Evolutionary conservation across 1,140 invertebrate species (phyloP).

Genomic region (Trachymyrmex cornetzi): DNA sequence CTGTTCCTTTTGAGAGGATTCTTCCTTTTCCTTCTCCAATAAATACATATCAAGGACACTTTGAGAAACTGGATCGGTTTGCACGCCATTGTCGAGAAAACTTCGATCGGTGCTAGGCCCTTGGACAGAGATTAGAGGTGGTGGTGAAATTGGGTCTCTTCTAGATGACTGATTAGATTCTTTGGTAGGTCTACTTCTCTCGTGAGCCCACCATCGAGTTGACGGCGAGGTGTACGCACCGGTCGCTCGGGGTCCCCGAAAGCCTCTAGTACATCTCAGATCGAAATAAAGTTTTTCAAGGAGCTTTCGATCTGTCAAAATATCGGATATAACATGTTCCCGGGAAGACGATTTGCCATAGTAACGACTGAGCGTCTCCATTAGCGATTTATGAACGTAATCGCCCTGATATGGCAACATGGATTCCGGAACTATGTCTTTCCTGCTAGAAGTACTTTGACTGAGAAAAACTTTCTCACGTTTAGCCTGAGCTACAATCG

Average conservation of each 20-base stretch:
- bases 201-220: conserved; percentile 81
- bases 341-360: conserved; percentile 89
- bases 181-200: conserved; percentile 80
- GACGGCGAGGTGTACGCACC: conserved; percentile 84
- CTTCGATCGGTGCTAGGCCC: conserved; percentile 87
- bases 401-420: conserved; percentile 86
- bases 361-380: conserved; percentile 90
- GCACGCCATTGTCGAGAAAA: conserved; percentile 87
- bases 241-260: conserved; percentile 87
- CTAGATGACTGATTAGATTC: conserved; percentile 47
- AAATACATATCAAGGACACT: conserved; percentile 85
- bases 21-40: conserved; percentile 79
- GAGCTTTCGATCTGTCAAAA: conserved; percentile 90
- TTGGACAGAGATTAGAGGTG: conserved; percentile 90
- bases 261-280: conserved; percentile 90
- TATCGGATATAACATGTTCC: conserved; percentile 90
- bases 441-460: conserved; percentile 14
- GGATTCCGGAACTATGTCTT: conserved; percentile 69
- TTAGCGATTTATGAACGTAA: conserved; percentile 88
- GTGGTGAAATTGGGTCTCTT: conserved; percentile 86
- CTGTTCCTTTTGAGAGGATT: conserved; percentile 72
- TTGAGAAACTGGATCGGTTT: conserved; percentile 89
- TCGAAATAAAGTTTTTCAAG: conserved; percentile 92
- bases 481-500: conserved; percentile 83
- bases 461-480: conserved; percentile 63